Base-by-base conservation (phyloP, 2,797 vertebrate species). In the Capromys pilorides region DNA sequence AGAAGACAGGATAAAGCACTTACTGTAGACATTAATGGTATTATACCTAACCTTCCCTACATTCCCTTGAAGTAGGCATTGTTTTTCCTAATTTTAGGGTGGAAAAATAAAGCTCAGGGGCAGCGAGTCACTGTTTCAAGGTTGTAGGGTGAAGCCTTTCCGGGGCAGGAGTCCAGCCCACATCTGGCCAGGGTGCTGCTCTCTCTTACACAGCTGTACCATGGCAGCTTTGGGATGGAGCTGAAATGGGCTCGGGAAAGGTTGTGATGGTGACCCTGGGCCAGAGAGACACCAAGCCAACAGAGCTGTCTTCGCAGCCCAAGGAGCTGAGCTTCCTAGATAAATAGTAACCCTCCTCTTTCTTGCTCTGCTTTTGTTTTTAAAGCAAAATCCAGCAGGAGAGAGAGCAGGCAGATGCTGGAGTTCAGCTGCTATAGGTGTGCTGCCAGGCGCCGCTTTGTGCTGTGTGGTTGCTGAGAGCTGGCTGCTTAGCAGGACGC, bases 41-140 rank as follows among this genome's bases (percentile, higher is more conserved):
- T 90, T 82, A 69, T 69, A 71, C 49, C 24, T 51, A 41, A 39
- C 77, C 66, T 16, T 64, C 26, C 9, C 57, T 19, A 28, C 2
- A 62, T 49, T 59, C 45, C 21, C 14, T 39, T 49, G 62, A 45
- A 41, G 26, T 82, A 21, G 39, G 13, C 3, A 22, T 69, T 59
- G 28, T 45, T 78, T 28, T 28, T 64, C 51, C 45, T 28, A 59
- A 92, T 88, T 95, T 90, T 39, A 33, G 36, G 54, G 16, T 82
- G 54, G 87, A 73, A 78, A 94, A 93, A 88, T 31, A 75, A 64
- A 84, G 45, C 59, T 39, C 88, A 59, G 49, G 73, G 54, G 79
- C 36, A 31, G 62, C 28, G 69, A 87, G 39, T 61, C 54, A 14
- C 28, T 81, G 45, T 33, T 45, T 91, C 26, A 31, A 75, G 75